A percentile compares a stretch with the other conserved stretches of the same genome.
phyloP scores from a whole-genome alignment of 2,797 vertebrate genomes.

The Fistularia commersonii region DNA sequence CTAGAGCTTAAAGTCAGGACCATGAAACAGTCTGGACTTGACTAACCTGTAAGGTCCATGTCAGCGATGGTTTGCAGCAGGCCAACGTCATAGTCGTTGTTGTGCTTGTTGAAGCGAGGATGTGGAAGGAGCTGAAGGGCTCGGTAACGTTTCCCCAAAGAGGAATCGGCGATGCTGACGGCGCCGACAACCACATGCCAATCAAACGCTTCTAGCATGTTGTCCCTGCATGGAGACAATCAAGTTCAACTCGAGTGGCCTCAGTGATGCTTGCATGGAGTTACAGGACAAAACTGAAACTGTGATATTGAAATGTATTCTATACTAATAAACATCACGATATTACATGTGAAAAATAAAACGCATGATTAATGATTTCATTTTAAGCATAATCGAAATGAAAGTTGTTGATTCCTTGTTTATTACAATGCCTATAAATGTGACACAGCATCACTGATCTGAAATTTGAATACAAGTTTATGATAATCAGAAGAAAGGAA shows the following conservation, averaged over 20 bases:
- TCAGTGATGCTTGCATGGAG: background rate
- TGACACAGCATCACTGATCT: too few relatives aligned
- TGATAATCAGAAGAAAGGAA: too few relatives aligned
- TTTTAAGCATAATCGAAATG: too few relatives aligned
- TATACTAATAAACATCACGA: background rate
- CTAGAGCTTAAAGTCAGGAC: too few relatives aligned
- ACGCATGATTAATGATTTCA: too few relatives aligned
- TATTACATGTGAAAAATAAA: too few relatives aligned
- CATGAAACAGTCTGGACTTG: background rate
- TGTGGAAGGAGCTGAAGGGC: conserved; percentile 63
- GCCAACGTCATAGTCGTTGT: conserved; percentile 78
- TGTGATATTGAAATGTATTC: background rate
- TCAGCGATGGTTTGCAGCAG: conserved; percentile 69
- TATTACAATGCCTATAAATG: too few relatives aligned
- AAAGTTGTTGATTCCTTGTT: too few relatives aligned
- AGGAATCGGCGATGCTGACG: conserved; percentile 40
- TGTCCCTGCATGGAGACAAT: conserved; percentile 43
- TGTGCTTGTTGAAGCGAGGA: conserved; percentile 54
- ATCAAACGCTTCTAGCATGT: conserved; percentile 54
- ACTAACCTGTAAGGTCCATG: conserved; percentile 61
- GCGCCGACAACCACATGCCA: conserved; percentile 72
- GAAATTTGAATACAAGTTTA: too few relatives aligned
- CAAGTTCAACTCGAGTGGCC: conserved; percentile 1
- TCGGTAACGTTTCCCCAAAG: conserved; percentile 59
- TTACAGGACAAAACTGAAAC: background rate